Conservation (phyloP, 2,113 vertebrate genomes). For the Pardalotus punctatus region DNA sequence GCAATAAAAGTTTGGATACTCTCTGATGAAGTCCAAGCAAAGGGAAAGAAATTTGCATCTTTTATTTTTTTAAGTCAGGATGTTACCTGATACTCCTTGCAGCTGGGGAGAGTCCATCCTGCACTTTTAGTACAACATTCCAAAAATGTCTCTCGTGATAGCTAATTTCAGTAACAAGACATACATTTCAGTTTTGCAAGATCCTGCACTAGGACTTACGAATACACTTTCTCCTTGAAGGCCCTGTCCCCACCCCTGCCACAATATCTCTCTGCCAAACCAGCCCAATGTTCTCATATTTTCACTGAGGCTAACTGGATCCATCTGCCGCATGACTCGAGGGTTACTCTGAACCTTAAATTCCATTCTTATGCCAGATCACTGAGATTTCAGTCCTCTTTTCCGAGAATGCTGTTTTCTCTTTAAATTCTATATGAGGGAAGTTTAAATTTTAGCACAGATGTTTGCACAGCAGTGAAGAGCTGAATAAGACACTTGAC, state of each 20-base stretch:
- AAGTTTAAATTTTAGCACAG: background rate
- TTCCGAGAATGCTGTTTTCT: background rate
- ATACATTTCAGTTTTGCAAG: background rate
- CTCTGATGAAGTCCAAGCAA: background rate
- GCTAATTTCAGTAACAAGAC: background rate
- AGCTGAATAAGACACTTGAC: background rate
- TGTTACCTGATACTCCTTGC: background rate
- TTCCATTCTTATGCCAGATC: background rate
- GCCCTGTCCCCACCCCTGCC: background rate
- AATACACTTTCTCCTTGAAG: background rate
- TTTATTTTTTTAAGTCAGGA: background rate
- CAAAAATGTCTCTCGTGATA: background rate
- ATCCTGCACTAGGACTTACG: background rate
- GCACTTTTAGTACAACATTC: background rate
- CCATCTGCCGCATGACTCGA: background rate
- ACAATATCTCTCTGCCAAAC: background rate
- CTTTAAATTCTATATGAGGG: background rate
- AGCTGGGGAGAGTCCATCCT: background rate
- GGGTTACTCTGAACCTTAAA: background rate
- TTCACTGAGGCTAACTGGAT: conserved; percentile 14
- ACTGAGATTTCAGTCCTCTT: background rate
- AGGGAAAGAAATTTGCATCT: background rate
- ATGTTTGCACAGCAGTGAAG: background rate
- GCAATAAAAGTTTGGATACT: background rate
- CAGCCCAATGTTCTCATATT: background rate